Conservation (phyloP, 64 coral and sea anemone genomes). For the Catalaphyllia jardinei region DNA sequence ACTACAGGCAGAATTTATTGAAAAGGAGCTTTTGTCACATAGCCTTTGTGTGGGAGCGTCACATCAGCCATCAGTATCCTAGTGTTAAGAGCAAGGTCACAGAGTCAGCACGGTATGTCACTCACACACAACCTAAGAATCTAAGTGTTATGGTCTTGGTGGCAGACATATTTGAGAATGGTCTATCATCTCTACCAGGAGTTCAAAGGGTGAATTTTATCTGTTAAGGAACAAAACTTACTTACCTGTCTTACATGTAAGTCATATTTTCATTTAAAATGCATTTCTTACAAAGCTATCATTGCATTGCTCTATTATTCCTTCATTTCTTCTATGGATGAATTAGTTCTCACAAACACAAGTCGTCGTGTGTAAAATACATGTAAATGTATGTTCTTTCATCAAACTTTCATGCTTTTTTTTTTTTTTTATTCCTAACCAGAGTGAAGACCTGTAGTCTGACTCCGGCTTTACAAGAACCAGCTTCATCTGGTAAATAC, state of each 20-base stretch:
- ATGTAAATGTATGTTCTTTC: background rate
- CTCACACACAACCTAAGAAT: too few relatives aligned
- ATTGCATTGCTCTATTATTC: too few relatives aligned
- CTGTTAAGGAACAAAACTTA: too few relatives aligned
- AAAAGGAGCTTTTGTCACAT: constrained; percentile 69
- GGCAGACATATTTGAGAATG: too few relatives aligned
- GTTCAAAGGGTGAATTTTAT: too few relatives aligned
- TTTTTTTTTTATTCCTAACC: background rate
- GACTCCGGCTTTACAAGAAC: constrained; percentile 44
- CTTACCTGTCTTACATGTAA: too few relatives aligned
- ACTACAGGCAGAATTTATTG: constrained; percentile 54
- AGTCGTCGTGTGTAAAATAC: background rate
- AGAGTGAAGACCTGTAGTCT: constrained; percentile 50
- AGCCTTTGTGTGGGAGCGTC: constrained; percentile 21
- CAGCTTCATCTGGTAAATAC: constrained; percentile 8
- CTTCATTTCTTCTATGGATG: too few relatives aligned
- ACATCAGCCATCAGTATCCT: constrained; percentile 45
- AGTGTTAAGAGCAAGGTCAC: constrained; percentile 36
- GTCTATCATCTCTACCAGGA: too few relatives aligned
- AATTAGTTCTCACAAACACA: too few relatives aligned
- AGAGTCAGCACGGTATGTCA: constrained; percentile 36
- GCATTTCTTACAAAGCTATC: too few relatives aligned
- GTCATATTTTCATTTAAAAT: too few relatives aligned
- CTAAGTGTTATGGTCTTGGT: too few relatives aligned
- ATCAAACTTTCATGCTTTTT: background rate